phyloP scores from a whole-genome alignment of 2,113 vertebrate species.

The Python bivittatus region DNA sequence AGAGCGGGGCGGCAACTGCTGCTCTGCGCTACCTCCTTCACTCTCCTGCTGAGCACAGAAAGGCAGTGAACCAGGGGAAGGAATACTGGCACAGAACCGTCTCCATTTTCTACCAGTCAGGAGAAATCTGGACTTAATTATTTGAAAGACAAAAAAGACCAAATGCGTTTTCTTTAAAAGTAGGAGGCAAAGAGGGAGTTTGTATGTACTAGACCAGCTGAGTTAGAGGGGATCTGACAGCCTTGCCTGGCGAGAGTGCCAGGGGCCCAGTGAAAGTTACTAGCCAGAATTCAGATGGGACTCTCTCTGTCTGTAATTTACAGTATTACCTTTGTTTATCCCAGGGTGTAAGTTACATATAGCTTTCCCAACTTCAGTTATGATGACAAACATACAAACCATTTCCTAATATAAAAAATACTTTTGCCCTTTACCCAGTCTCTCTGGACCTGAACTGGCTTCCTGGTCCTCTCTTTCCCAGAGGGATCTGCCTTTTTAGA shows the following conservation, averaged over 20 bases:
- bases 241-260: slow-evolving; percentile 42
- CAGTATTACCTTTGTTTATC: slow-evolving; percentile 14
- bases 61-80: slow-evolving; percentile 17
- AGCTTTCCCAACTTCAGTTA: slow-evolving; percentile 19
- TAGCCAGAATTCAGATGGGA: not conserved
- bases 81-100: slow-evolving; percentile 14
- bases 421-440: not conserved
- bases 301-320: not conserved
- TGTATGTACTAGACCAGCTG: slow-evolving; percentile 63
- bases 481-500: not conserved
- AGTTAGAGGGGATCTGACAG: slow-evolving; percentile 43
- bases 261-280: slow-evolving; percentile 51
- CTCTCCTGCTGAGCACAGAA: slow-evolving; percentile 52
- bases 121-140: slow-evolving; percentile 68
- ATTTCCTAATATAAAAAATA: not conserved
- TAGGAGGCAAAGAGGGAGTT: slow-evolving; percentile 32
- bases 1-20: not conserved
- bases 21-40: not conserved
- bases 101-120: slow-evolving; percentile 18
- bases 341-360: not conserved
- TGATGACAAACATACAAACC: accelerated
- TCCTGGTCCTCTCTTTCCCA: not conserved
- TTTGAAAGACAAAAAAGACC: slow-evolving; percentile 48
- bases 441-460: not conserved
- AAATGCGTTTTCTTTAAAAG: slow-evolving; percentile 4